Conservation (phyloP, 2,888 invertebrate genomes). For the Diarsia mendica region DNA sequence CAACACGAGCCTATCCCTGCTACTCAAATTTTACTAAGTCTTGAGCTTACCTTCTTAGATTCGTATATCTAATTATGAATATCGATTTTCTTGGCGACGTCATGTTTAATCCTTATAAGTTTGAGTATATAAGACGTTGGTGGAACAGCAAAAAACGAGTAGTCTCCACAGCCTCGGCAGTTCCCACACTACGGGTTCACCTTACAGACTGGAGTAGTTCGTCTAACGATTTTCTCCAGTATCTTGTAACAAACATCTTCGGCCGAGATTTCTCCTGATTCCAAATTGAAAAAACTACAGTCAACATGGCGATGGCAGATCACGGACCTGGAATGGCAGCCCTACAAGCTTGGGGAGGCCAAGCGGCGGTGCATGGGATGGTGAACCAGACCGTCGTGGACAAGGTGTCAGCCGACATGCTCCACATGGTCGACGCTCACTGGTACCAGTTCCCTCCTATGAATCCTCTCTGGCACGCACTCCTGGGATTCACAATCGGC, state of each 20-base stretch:
- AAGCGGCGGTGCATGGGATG: slow-evolving; percentile 84
- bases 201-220: slow-evolving; percentile 90
- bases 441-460: slow-evolving; percentile 97
- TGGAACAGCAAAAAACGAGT: slow-evolving; percentile 76
- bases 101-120: slow-evolving; percentile 77
- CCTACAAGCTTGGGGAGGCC: slow-evolving; percentile 86
- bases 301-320: slow-evolving; percentile 82
- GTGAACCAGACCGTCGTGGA: slow-evolving; percentile 95
- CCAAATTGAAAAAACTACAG: slow-evolving; percentile 65
- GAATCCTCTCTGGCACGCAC: slow-evolving; percentile 96
- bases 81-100: slow-evolving; percentile 85
- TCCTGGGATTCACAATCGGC: slow-evolving; percentile 94
- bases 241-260: slow-evolving; percentile 87
- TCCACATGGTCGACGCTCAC: slow-evolving; percentile 93
- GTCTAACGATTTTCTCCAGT: slow-evolving; percentile 90
- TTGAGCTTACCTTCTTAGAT: slow-evolving; percentile 84
- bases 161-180: slow-evolving; percentile 85
- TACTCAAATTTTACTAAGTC: slow-evolving; percentile 67
- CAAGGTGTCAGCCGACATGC: slow-evolving; percentile 94
- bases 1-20: slow-evolving; percentile 31
- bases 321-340: slow-evolving; percentile 85
- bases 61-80: slow-evolving; percentile 88
- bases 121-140: slow-evolving; percentile 83
- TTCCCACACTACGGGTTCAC: slow-evolving; percentile 80
- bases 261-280: slow-evolving; percentile 74